Conservation (phyloP, 1,140 invertebrate genomes). For the Macrocentrus cingulum region DNA sequence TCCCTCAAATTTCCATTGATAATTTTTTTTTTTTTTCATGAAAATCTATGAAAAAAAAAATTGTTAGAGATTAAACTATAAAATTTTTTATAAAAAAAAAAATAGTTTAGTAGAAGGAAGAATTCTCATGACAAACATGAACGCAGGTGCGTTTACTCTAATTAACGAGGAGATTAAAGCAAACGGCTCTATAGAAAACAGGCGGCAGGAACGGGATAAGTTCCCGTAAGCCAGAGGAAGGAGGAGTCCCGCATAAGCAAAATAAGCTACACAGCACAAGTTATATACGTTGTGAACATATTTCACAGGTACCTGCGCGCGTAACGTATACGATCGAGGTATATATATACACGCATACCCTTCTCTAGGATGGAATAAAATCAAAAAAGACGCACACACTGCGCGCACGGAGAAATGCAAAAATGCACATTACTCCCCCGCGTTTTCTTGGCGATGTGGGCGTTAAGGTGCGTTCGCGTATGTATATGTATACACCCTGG, state of each 20-base stretch:
- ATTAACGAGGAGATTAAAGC: conserved; percentile 22
- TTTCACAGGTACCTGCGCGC: conserved; percentile 18
- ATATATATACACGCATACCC: neutral
- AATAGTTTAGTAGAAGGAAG: neutral
- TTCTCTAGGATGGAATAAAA: conserved; percentile 13
- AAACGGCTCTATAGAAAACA: conserved; percentile 20
- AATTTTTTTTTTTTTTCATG: neutral
- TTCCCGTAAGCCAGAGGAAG: conserved; percentile 10
- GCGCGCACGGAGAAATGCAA: too few species aligned
- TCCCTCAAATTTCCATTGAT: neutral
- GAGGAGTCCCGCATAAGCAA: neutral
- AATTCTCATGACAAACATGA: conserved; percentile 10
- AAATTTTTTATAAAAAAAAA: neutral
- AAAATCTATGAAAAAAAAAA: neutral
- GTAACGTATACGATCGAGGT: neutral
- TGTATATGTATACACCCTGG: conserved; percentile 22
- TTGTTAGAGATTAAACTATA: neutral
- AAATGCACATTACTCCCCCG: too few species aligned
- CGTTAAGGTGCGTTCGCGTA: conserved; percentile 40
- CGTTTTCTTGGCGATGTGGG: conserved; percentile 36
- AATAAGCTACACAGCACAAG: neutral
- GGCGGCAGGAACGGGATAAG: conserved; percentile 12
- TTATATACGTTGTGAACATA: conserved; percentile 14
- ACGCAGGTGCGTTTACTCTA: conserved; percentile 17
- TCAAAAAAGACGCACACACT: conserved; percentile 4